Evolutionary conservation across 2,113 vertebrate species (phyloP).

Genomic region (Laticauda laticaudata): DNA sequence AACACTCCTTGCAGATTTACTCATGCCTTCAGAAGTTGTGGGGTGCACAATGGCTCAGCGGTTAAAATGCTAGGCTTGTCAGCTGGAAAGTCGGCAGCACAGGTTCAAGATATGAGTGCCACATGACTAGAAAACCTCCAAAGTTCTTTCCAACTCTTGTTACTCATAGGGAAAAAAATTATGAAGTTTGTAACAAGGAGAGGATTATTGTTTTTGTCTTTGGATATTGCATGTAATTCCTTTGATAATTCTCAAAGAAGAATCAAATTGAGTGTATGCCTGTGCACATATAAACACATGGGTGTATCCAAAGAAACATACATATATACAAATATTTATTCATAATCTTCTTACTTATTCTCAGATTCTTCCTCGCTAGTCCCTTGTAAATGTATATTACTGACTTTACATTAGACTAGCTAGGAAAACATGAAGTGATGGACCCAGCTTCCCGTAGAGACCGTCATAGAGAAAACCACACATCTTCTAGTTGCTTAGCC

Average conservation of each 20-base stretch:
- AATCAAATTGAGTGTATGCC: not conserved
- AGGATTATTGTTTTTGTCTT: not conserved
- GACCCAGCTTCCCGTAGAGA: not conserved
- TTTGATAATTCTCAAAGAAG: not conserved
- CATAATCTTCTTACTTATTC: not conserved
- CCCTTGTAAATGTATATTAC: not conserved
- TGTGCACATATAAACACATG: no score
- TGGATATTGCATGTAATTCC: not conserved
- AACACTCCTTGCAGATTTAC: not conserved
- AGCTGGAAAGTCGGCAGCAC: not conserved
- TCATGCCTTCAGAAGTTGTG: not conserved
- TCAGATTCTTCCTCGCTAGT: not conserved
- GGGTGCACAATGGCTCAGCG: not conserved
- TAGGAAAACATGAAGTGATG: not conserved
- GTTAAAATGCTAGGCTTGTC: not conserved
- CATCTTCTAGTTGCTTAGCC: not conserved
- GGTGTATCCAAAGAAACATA: no score
- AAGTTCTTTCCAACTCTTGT: no score
- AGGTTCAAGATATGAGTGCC: not conserved
- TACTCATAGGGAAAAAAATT: not conserved
- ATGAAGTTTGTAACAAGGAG: not conserved
- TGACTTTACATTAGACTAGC: not conserved
- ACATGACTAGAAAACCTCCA: no score
- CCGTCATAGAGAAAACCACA: not conserved
- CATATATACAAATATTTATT: not conserved